Conservation (phyloP, 2,113 vertebrate species). For the Forbesichthys papilliferus region DNA sequence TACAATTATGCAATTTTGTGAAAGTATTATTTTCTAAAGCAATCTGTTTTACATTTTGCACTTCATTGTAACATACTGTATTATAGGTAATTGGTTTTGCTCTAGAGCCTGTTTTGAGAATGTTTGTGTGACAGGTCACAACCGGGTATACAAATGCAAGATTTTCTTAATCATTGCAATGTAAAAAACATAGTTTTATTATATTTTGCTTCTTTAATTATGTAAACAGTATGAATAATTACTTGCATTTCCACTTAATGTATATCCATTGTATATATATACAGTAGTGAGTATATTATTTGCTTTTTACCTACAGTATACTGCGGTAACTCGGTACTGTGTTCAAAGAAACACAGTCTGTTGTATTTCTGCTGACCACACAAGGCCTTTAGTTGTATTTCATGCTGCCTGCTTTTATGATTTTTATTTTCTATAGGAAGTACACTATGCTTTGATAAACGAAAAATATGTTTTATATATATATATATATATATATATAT, state of each 20-base stretch:
- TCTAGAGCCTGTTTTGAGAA: slow-evolving; percentile 31
- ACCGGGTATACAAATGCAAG: slow-evolving; percentile 6
- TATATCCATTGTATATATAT: slow-evolving; percentile 24
- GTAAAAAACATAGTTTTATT: background rate
- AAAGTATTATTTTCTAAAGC: slow-evolving; percentile 68
- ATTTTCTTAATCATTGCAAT: background rate
- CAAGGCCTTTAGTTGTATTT: slow-evolving; percentile 49
- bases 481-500: too few relatives aligned
- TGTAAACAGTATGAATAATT: background rate
- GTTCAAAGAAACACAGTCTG: slow-evolving; percentile 11
- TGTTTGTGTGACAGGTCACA: slow-evolving; percentile 23
- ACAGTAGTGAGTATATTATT: slow-evolving; percentile 19
- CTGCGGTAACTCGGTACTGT: slow-evolving; percentile 8
- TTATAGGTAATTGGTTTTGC: slow-evolving; percentile 29
- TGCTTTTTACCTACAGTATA: slow-evolving; percentile 14
- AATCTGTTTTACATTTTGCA: slow-evolving; percentile 69
- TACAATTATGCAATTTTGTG: slow-evolving; percentile 56
- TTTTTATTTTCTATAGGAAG: background rate
- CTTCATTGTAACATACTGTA: slow-evolving; percentile 58
- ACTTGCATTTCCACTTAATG: slow-evolving; percentile 18
- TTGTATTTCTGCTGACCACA: slow-evolving; percentile 32
- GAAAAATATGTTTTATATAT: background rate
- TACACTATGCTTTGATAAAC: too few relatives aligned
- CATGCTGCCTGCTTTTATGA: slow-evolving; percentile 10
- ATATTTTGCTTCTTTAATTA: slow-evolving; percentile 3